phyloP scores from a whole-genome alignment of 1,140 invertebrate genomes.

The Papilio polyxenes region DNA sequence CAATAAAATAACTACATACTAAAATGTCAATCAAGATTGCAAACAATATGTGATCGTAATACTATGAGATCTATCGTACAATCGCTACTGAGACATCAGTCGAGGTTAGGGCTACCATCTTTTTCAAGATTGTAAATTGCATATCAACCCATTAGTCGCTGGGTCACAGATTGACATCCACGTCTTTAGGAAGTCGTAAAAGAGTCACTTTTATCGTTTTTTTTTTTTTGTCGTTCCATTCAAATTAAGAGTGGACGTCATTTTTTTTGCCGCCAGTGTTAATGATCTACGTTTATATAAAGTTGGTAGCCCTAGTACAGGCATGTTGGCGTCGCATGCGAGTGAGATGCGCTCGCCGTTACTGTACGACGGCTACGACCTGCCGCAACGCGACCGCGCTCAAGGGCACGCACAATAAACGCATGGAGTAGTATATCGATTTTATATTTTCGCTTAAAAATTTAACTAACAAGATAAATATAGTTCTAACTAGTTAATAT shows the following conservation, averaged over 20 bases:
- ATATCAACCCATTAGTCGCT: no score
- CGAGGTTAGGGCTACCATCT: neutral
- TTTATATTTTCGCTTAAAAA: neutral
- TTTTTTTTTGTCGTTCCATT: no score
- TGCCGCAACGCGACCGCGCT: slow-evolving; percentile 49
- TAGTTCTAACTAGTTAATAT: no score
- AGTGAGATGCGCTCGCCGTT: slow-evolving; percentile 46
- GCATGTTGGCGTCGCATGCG: slow-evolving; percentile 44
- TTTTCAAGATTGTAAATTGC: no score
- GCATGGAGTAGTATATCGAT: slow-evolving; percentile 26
- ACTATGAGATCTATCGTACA: neutral
- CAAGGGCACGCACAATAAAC: slow-evolving; percentile 47
- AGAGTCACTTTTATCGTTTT: no score
- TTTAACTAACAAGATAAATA: neutral
- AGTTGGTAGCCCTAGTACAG: neutral
- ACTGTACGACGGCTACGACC: slow-evolving; percentile 48
- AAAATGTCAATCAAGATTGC: slow-evolving; percentile 17
- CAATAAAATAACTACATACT: neutral
- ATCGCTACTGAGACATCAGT: slow-evolving; percentile 18
- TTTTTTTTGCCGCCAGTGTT: neutral
- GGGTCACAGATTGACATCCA: no score
- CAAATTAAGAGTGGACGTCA: neutral
- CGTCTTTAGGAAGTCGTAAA: no score
- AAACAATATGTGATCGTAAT: slow-evolving; percentile 15
- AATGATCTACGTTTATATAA: neutral